Conservation (phyloP, 2,888 invertebrate genomes). For the Bellardia bayeri region DNA sequence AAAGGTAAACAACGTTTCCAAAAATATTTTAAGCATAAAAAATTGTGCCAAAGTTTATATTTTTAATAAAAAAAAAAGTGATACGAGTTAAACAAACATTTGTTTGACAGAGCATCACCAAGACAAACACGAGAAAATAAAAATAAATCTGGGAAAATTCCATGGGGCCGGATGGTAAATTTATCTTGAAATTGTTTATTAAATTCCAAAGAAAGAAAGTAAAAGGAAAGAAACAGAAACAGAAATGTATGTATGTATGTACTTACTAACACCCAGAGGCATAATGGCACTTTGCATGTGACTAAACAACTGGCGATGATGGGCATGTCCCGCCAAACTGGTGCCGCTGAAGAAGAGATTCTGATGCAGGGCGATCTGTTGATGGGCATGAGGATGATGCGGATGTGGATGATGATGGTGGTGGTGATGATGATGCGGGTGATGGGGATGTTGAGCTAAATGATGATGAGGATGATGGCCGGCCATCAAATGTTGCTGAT, state of each 20-base stretch:
- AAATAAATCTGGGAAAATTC: conserved; percentile 26
- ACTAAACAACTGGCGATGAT: conserved; percentile 83
- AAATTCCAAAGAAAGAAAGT: neutral
- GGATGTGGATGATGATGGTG: conserved; percentile 47
- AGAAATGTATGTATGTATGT: conserved; percentile 64
- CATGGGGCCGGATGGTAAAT: neutral
- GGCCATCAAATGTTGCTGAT: conserved; percentile 70
- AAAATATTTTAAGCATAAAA: neutral
- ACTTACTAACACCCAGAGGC: conserved; percentile 85
- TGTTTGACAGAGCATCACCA: neutral
- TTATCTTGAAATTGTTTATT: neutral
- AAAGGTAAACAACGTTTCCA: neutral
- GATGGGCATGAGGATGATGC: conserved; percentile 75
- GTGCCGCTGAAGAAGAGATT: conserved; percentile 80
- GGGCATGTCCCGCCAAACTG: conserved; percentile 78
- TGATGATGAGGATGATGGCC: conserved; percentile 68
- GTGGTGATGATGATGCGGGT: conserved; percentile 70
- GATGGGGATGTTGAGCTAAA: conserved; percentile 71
- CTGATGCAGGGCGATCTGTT: conserved; percentile 77
- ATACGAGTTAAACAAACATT: conserved; percentile 17
- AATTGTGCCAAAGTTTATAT: neutral
- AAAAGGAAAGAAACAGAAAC: neutral
- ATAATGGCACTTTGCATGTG: conserved; percentile 83
- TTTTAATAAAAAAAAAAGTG: neutral
- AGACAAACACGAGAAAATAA: neutral